Evolutionary conservation across 2,888 invertebrate species (phyloP).

Genomic region (Iphiclides podalirius): DNA sequence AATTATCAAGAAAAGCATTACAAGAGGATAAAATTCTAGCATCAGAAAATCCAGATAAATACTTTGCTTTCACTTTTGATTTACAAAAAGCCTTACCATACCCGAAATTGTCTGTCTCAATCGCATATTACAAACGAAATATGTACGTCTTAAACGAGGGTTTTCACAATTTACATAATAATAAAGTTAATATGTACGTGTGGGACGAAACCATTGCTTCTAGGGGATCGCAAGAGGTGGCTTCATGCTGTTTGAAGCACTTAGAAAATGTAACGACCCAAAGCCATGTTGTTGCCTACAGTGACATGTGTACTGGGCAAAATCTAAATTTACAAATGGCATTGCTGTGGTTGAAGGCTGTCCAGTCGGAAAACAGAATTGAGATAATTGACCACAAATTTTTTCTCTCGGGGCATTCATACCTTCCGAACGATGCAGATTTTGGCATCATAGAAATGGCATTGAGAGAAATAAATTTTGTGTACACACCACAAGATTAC

Average conservation of each 20-base stretch:
- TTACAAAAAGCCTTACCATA: slow-evolving; percentile 33
- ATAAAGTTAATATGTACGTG: slow-evolving; percentile 31
- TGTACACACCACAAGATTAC: slow-evolving; percentile 11
- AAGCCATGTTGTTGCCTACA: slow-evolving; percentile 36
- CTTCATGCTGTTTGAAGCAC: slow-evolving; percentile 35
- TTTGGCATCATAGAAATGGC: slow-evolving; percentile 18
- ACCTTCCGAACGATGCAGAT: slow-evolving; percentile 27
- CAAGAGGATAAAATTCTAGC: slow-evolving; percentile 1
- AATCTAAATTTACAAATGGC: slow-evolving; percentile 39
- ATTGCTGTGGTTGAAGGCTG: slow-evolving; percentile 31
- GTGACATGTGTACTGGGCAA: slow-evolving; percentile 26
- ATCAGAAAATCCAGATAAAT: slow-evolving; percentile 22
- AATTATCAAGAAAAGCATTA: slow-evolving; percentile 1
- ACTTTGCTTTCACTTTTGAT: slow-evolving; percentile 25
- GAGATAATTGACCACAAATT: slow-evolving; percentile 29
- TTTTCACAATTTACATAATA: slow-evolving; percentile 33
- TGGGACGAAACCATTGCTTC: slow-evolving; percentile 36
- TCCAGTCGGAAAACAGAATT: slow-evolving; percentile 26
- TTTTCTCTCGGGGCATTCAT: slow-evolving; percentile 27
- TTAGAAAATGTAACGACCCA: slow-evolving; percentile 15
- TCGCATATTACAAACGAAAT: slow-evolving; percentile 36
- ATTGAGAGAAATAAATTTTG: slow-evolving; percentile 13
- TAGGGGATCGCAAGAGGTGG: slow-evolving; percentile 33
- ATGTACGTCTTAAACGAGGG: slow-evolving; percentile 35
- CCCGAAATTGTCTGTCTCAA: slow-evolving; percentile 32